Base-by-base conservation (phyloP, 2,797 vertebrate genomes). In the Acanthurus leucopareius region DNA sequence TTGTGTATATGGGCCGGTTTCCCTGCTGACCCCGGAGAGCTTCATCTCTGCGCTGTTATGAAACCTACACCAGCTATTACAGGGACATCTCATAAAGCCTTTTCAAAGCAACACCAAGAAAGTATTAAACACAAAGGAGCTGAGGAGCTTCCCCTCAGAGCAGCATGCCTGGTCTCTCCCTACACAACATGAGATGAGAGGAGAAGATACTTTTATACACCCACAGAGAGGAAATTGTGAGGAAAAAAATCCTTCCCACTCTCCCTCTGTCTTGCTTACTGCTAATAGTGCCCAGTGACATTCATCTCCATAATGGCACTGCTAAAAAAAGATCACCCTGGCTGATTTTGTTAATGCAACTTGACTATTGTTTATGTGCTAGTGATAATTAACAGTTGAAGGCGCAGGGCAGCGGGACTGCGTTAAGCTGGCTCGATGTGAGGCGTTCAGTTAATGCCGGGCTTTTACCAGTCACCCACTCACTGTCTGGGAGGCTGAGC, bases 321-420 rank as follows among this genome's bases (percentile, higher is more conserved):
- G 73, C 80, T 63, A 73, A 88, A 80, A 84, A 89, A 88, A 89
- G 82, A 93, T 90, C 83, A 87, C 52, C 75, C 47, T 4, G 65
- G 62, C 69, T 78, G 74, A 92, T 90, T 92, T 82, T 72, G 80
- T 80, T 89, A 93, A 93, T 92, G 89, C 74, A 84, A 69, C 77
- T 60, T 76, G 73, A 86, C 82, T 73, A 79, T 85, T 79, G 81
- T 92, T 89, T 86, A 83, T 83, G 82, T 68, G 77, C 73, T 85
- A 49, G 72, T 45, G 48, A 87, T 89, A 92, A 92, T 91, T 88
- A 88, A 88, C 87, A 83, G 67, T 57, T 80, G 72, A 81, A 73
- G 71, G 77, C 72, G 32, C 48, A 47, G 60, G 48, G 69, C 44
- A 28, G 53, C 49, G 17, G 53, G 35, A 38, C 65, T 75, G 75